Percentiles rank a stretch among this genome's conserved stretches.
These are phyloP conservation scores for Theonella swinhoei DNA, from an alignment of 37 sponge, comb jelly and placozoan genomes.

Conservation along the genomic window DNA sequence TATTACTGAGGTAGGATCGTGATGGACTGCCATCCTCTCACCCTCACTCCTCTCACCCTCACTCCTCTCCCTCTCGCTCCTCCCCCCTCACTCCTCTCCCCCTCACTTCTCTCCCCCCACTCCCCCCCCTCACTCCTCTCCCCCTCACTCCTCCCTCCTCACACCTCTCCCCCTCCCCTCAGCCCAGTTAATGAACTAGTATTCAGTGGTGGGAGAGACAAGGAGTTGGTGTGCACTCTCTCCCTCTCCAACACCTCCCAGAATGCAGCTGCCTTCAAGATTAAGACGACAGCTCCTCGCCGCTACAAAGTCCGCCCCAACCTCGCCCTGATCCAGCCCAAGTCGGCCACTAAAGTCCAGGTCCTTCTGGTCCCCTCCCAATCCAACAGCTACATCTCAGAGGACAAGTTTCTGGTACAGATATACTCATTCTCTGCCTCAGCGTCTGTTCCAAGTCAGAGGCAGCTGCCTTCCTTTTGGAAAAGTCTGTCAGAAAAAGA, in stretches of 20 bases:
- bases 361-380: constrained; percentile 48
- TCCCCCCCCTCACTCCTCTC: too few species aligned
- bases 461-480: constrained; percentile 41
- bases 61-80: too few species aligned
- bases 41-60: too few species aligned
- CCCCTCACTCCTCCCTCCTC: too few species aligned
- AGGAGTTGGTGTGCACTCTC: constrained; percentile 43
- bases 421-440: constrained; percentile 31
- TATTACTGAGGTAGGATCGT: too few species aligned
- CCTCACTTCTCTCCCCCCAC: too few species aligned
- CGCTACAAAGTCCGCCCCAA: constrained; percentile 87
- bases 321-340: constrained; percentile 52
- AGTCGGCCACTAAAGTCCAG: constrained; percentile 41
- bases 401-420: constrained; percentile 84
- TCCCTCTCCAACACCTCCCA: constrained; percentile 57
- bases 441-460: constrained; percentile 1
- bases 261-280: constrained; percentile 50
- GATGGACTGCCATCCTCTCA: too few species aligned
- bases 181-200: constrained; percentile 60
- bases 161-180: background rate
- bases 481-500: constrained; percentile 19
- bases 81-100: too few species aligned
- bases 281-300: constrained; percentile 88
- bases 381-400: constrained; percentile 1
- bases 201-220: constrained; percentile 31